These are phyloP conservation scores for Cyprinodon diabolis DNA, from an alignment of 2,797 vertebrate genomes.

Conservation along the genomic window DNA sequence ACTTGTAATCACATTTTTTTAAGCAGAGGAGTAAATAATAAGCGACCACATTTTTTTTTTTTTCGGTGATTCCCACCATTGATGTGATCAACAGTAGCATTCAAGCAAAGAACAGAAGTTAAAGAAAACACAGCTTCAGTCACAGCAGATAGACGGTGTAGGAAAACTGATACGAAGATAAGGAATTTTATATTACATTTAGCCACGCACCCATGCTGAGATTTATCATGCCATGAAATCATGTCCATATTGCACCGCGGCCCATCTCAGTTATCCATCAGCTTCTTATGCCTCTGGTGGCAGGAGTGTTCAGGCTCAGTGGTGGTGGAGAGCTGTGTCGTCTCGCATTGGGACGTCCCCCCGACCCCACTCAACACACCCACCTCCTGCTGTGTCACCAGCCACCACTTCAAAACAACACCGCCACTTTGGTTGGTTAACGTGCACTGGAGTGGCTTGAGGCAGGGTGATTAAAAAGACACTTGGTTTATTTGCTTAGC, in stretches of 20 bases:
- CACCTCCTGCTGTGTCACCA: constrained; percentile 43
- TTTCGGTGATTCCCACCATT: constrained; percentile 24
- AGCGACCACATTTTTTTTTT: constrained; percentile 53
- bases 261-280: constrained; percentile 81
- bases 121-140: constrained; percentile 69
- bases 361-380: constrained; percentile 3
- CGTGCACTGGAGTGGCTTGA: constrained; percentile 22
- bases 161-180: constrained; percentile 80
- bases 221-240: constrained; percentile 85
- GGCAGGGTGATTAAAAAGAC: constrained; percentile 45
- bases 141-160: constrained; percentile 66
- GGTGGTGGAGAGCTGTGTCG: constrained; percentile 51
- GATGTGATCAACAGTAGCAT: constrained; percentile 64
- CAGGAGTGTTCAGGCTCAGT: constrained; percentile 67
- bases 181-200: constrained; percentile 84
- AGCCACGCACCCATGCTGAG: constrained; percentile 75
- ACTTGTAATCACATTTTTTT: constrained; percentile 64
- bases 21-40: constrained; percentile 54
- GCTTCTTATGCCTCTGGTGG: constrained; percentile 70
- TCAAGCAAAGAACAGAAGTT: constrained; percentile 64
- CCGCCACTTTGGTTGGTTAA: constrained; percentile 33
- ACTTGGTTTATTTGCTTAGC: constrained; percentile 31
- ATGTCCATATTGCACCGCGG: constrained; percentile 81
- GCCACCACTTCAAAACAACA: constrained; percentile 36
- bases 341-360: constrained; percentile 48